Conservation (phyloP, 2,888 invertebrate species). For the Tiliacea aurago region DNA sequence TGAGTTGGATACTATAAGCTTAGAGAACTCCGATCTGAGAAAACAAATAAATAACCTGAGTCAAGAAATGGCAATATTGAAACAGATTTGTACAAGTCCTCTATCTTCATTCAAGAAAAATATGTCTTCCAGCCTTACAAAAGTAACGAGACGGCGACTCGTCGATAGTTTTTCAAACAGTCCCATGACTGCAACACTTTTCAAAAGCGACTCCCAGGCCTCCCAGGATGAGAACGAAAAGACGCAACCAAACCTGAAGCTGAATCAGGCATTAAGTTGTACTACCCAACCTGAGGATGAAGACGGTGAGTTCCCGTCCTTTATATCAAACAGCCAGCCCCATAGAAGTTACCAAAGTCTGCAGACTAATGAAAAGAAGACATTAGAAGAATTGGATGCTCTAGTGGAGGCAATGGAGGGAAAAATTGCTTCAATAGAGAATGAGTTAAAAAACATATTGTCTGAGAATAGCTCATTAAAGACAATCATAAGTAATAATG, state of each 20-base stretch:
- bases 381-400: background rate
- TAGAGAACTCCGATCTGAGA: background rate
- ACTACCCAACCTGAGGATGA: background rate
- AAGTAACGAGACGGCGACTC: too few species aligned
- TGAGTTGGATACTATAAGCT: too few species aligned
- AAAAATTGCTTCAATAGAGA: background rate
- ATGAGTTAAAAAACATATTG: background rate
- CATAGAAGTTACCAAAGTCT: background rate
- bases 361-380: background rate
- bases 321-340: background rate
- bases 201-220: too few species aligned
- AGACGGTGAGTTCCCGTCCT: background rate
- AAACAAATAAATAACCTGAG: background rate
- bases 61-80: conserved; percentile 1
- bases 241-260: too few species aligned
- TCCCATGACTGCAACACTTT: too few species aligned
- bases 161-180: too few species aligned
- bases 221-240: too few species aligned
- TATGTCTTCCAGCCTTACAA: background rate
- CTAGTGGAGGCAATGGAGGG: background rate
- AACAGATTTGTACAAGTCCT: conserved; percentile 1
- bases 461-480: conserved; percentile 3
- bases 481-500: background rate
- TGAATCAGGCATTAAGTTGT: background rate
- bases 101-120: background rate